Conservation (phyloP, 1,140 invertebrate species). For the Nymphalis io region DNA sequence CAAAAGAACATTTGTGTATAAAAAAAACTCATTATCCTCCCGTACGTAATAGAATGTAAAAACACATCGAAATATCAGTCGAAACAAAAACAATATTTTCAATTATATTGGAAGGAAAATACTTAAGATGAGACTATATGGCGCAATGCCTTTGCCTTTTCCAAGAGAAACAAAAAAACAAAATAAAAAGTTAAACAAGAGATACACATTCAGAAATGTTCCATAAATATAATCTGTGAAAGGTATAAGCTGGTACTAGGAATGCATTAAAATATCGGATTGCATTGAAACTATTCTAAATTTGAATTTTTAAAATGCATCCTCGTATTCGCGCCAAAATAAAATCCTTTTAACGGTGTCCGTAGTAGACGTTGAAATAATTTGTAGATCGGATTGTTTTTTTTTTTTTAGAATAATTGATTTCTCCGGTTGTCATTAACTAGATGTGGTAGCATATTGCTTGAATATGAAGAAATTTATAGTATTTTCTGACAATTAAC, state of each 20-base stretch:
- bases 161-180: background rate
- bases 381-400: no score
- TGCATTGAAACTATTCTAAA: slow-evolving; percentile 16
- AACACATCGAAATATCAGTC: no score
- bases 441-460: no score
- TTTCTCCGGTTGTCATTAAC: no score
- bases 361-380: background rate
- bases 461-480: no score
- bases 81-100: no score
- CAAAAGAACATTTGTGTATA: no score
- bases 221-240: background rate
- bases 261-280: slow-evolving; percentile 33
- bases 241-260: slow-evolving; percentile 7
- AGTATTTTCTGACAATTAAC: no score
- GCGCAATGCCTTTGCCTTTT: background rate
- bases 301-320: slow-evolving; percentile 26
- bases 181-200: background rate
- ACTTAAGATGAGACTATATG: background rate
- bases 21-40: no score
- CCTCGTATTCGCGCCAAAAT: slow-evolving; percentile 21
- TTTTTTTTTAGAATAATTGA: no score
- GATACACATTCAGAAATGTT: background rate
- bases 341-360: slow-evolving; percentile 12
- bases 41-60: no score
- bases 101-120: no score